Conservation (phyloP, 2,113 vertebrate genomes). For the Amazona guildingii region DNA sequence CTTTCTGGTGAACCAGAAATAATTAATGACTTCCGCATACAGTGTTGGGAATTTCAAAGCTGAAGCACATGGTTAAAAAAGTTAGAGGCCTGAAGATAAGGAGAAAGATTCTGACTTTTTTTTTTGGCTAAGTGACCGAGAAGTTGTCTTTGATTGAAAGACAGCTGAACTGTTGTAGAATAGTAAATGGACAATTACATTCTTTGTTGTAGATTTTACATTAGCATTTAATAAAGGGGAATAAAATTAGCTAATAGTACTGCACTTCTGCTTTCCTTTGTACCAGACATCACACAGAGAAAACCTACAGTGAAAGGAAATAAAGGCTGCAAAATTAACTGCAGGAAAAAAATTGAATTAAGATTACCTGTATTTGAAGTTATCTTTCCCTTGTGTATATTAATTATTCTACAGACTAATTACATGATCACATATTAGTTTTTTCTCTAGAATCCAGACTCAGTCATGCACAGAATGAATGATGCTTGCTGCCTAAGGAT, state of each 20-base stretch:
- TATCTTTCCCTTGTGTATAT: background rate
- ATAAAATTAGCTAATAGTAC: background rate
- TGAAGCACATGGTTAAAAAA: constrained; percentile 5
- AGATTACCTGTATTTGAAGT: constrained; percentile 3
- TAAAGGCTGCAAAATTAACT: background rate
- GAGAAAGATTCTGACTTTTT: background rate
- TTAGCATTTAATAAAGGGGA: background rate
- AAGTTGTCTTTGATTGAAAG: constrained; percentile 5
- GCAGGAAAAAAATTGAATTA: background rate
- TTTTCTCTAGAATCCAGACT: background rate
- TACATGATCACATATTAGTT: background rate
- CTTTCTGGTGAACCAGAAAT: background rate
- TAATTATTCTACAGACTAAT: constrained; percentile 46
- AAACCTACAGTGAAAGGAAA: background rate
- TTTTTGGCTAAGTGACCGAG: background rate
- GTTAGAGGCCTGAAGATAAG: background rate
- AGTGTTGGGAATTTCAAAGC: background rate
- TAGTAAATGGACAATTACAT: background rate
- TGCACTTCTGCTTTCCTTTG: background rate
- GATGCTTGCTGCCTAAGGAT: background rate
- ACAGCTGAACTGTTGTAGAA: background rate
- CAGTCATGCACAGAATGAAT: constrained; percentile 11
- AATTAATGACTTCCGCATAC: background rate
- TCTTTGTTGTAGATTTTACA: background rate
- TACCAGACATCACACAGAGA: background rate